phyloP scores from a whole-genome alignment of 2,888 invertebrate genomes.

The Pachliopta kotzebuea region DNA sequence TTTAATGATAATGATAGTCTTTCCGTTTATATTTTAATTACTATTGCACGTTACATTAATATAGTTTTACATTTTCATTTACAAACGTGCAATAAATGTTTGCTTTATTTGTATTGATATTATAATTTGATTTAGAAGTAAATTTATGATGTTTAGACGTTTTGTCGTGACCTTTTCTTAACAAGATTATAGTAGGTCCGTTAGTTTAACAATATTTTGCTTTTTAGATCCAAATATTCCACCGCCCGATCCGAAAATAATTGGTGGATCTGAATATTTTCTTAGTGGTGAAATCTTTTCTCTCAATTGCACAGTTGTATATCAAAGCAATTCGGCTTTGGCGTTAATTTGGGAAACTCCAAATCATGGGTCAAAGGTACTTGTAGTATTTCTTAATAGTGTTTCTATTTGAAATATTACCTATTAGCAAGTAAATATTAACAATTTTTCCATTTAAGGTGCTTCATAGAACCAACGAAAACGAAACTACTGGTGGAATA shows the following conservation, averaged over 20 bases:
- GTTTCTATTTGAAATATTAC: neutral
- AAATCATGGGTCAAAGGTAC: constrained; percentile 40
- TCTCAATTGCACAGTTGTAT: constrained; percentile 57
- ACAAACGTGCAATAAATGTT: constrained; percentile 30
- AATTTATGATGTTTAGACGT: constrained; percentile 15
- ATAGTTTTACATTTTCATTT: constrained; percentile 11
- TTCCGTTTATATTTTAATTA: constrained; percentile 11
- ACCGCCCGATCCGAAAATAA: constrained; percentile 47
- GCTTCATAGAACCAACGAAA: constrained; percentile 41
- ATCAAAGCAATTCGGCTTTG: constrained; percentile 44
- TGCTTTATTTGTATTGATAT: constrained; percentile 22
- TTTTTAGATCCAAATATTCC: constrained; percentile 37
- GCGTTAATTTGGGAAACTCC: constrained; percentile 53
- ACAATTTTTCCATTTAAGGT: constrained; percentile 34
- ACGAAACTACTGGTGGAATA: constrained; percentile 37
- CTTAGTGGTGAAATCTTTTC: constrained; percentile 57
- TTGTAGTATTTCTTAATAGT: constrained; percentile 15
- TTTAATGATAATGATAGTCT: neutral
- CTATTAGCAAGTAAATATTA: neutral
- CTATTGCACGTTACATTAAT: constrained; percentile 25
- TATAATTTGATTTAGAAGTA: constrained; percentile 7
- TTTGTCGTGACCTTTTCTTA: constrained; percentile 6
- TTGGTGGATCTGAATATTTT: constrained; percentile 39
- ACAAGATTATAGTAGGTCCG: neutral
- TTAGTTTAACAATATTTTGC: constrained; percentile 27